Base-by-base conservation (phyloP, 2,888 invertebrate species). In the Eupithecia pulchellata region DNA sequence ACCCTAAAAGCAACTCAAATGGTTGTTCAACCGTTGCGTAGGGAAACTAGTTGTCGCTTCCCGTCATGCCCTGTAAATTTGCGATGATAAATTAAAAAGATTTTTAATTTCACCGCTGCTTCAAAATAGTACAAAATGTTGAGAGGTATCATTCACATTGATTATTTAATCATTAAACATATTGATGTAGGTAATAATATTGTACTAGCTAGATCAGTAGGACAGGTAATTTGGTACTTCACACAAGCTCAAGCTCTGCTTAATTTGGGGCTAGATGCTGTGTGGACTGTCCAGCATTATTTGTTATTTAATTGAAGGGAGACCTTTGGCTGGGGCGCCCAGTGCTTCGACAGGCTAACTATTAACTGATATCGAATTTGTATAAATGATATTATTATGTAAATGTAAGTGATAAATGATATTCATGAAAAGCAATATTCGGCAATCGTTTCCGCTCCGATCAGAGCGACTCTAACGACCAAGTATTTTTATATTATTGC, bases 401-500 rank as follows among this genome's bases (percentile, higher is more conserved):
- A 72, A 61, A 66, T 75, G 74, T 70, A 74, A 72, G 76, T 69
- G 69, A 66, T 67, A 70, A 72, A 73, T 66, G 71, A 79, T 79
- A 80, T 75, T 80, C 77, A 78, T 77, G 73, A 78, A 73, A 78
- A 80, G 83, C 84, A 79, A 82, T 82, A 82, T 73, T 79, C 79
- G 77, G 71, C 78, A 75, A 79, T 77, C 71, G 69, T 74, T 78
- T 75, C 71, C 74, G 66, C 69, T 74, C 32, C 62, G 61, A 66
- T 47, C 52, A 64, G 75, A 61, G 71, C 75, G 55, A 80, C 80
- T 77, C 78, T 79, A 81, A 81, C 81, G 86, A 87, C 86, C 86
- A 87, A 87, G 73, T 85, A 84, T 82, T 84, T 84, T 81, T 80
- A 81, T 83, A 82, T 79, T 66, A 75, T 74, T 78, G 80, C 79